Evolutionary conservation across 92 coral and sea anemone genomes (phyloP).

Genomic region (Zoanthus gigantus): DNA sequence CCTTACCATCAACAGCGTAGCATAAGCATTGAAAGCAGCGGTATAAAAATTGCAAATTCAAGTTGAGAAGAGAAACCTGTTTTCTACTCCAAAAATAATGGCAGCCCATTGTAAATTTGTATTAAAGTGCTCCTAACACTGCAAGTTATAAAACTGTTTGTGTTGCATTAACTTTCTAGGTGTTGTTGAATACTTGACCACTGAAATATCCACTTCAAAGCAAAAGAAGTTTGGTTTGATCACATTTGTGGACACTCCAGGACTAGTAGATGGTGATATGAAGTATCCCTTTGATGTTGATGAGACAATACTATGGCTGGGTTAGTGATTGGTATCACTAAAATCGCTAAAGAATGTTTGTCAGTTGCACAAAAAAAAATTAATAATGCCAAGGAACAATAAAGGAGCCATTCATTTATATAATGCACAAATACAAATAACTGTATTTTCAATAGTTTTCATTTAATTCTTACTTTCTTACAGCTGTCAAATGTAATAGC

Average conservation of each 20-base stretch:
- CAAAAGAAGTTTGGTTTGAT: slow-evolving; percentile 96
- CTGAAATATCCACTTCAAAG: slow-evolving; percentile 97
- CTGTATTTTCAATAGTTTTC: too few relatives aligned
- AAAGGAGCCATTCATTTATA: too few relatives aligned
- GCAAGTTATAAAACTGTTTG: background rate
- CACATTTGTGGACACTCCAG: slow-evolving; percentile 99
- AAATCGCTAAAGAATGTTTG: background rate
- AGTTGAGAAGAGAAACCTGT: too few relatives aligned
- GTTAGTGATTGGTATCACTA: slow-evolving; percentile 45
- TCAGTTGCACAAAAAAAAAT: too few relatives aligned
- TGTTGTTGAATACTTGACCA: slow-evolving; percentile 94
- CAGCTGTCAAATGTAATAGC: too few relatives aligned
- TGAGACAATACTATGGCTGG: slow-evolving; percentile 89
- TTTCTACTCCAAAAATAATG: too few relatives aligned
- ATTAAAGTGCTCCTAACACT: too few relatives aligned
- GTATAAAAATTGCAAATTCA: too few relatives aligned
- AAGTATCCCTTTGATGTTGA: slow-evolving; percentile 99
- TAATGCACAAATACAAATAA: background rate
- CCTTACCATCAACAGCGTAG: too few relatives aligned
- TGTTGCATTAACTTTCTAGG: slow-evolving; percentile 54
- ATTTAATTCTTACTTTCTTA: too few relatives aligned
- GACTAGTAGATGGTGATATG: slow-evolving; percentile 99
- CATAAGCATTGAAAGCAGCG: too few relatives aligned
- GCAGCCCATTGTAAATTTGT: background rate
- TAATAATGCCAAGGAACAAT: too few relatives aligned